Conservation (phyloP, 2,113 vertebrate genomes). For the Dromaius novaehollandiae region DNA sequence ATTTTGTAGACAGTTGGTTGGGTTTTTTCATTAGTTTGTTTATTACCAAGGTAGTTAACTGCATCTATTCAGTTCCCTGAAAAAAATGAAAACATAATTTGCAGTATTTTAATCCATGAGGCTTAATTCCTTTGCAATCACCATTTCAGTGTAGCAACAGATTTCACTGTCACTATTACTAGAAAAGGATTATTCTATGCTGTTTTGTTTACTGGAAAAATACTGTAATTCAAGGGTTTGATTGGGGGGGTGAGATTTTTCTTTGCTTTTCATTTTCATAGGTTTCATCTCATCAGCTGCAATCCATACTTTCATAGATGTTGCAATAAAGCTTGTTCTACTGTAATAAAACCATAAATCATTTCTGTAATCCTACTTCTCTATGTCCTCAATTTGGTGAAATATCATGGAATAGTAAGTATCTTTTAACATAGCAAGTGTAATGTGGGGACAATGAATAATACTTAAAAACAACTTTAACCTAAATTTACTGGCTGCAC, state of each 20-base stretch:
- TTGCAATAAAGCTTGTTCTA: not conserved
- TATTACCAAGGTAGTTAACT: slow-evolving; percentile 25
- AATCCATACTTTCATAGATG: not conserved
- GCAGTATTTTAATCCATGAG: slow-evolving; percentile 35
- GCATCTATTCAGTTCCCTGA: not conserved
- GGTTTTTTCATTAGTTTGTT: not conserved
- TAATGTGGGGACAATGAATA: not conserved
- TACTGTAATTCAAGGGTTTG: not conserved
- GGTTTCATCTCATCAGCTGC: not conserved
- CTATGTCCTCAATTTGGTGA: not conserved
- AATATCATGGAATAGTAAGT: not conserved
- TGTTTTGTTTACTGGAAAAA: not conserved
- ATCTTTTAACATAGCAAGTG: not conserved
- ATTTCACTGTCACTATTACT: slow-evolving; percentile 6
- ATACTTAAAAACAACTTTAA: not conserved
- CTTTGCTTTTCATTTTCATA: not conserved
- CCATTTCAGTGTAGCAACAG: slow-evolving; percentile 1
- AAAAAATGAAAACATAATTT: not conserved
- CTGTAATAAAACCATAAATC: not conserved
- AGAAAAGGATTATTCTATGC: slow-evolving; percentile 9
- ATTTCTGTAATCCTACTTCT: not conserved
- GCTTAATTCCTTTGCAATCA: slow-evolving; percentile 21
- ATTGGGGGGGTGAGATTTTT: not conserved
- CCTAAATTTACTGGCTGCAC: not conserved
- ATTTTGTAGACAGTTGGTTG: slow-evolving; percentile 48